Base-by-base conservation (phyloP, 1,140 invertebrate genomes). In the Parasteatoda tepidariorum region DNA sequence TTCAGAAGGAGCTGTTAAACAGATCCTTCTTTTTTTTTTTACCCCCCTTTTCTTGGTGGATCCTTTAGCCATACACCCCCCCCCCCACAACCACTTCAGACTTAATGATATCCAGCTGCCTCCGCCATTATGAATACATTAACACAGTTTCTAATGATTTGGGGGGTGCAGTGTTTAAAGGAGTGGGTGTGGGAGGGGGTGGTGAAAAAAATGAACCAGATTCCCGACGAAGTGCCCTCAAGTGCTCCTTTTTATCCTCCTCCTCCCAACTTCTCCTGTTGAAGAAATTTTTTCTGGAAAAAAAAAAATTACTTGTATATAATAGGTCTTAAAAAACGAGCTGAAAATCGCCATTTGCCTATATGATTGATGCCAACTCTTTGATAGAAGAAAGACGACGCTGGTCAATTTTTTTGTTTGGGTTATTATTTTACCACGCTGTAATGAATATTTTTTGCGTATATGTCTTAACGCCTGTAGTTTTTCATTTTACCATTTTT, bases 91-190 rank as follows among this genome's bases (percentile, higher is more conserved):
- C 41, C 28, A 22, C 5, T 48, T 13, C 18, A 34, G 62, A 48
- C 62, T 66, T 83, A 83, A 83, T 83, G 81, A 83, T 64, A 64
- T 31, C 81, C 81, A 83, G 81, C 81, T 83, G 81, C 81, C 70
- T 31, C 30, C 28, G 57, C 81, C 62, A 83, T 83, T 83, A 83
- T 83, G 81, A 83, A 83, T 83, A 83, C 81, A 83, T 83, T 83
- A 83, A 83, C 81, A 83, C 81, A 66, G 26, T 82, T 73, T 73
- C 70, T 83, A 83, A 83, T 83, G 81, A 83, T 83, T 67, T 64
- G 38, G 57, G 38, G 57, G n/a, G 68, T 67, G 62, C 66, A 22
- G 30, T 55, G 61, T 74, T 74, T 74, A 74, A 30, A 59, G 7
- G 55, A 30, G 33, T 15, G n/a, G 48, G 57, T 30, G 54, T 15